Base-by-base conservation (phyloP, 2,113 vertebrate species). In the Sminthopsis crassicaudata region DNA sequence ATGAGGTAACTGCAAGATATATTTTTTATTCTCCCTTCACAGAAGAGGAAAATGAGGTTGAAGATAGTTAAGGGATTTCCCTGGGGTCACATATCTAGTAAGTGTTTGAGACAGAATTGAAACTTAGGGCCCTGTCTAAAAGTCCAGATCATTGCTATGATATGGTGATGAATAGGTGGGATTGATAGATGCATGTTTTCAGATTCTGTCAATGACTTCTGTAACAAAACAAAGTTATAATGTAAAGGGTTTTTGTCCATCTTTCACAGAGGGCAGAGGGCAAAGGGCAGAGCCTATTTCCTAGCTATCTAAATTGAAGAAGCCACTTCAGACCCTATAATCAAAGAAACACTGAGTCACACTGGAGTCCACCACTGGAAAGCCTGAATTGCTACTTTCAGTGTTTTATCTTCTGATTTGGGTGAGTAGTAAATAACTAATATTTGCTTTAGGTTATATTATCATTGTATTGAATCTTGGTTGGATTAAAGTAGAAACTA, bases 381-480 rank as follows among this genome's bases (percentile, higher is more conserved):
- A 52, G 26, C 30, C 90, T 60, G 48, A 22, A 24, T n/a, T 84
- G 48, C 55, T 76, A 48, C 46, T 89, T 26, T 4, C 50, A 30
- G 25, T 92, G 76, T 53, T 94, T 76, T 22, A 67, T 25, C 14
- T 0, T 76, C 93, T 90, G 53, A 89, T 92, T 91, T 94, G 54
- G 95, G 97, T 97, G 60, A 96, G 96, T 95, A 84, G 88, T 94
- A 84, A 42, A 84, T 84, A 84, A 84, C n/a, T n/a, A 42, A 42
- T 84, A 84, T 84, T 42, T 42, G 2, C 67, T 84, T 84, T 84
- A 84, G n/a, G 67, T 16, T 19, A 42, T 19, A 84, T 84, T 16
- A 42, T 42, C n/a, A 3, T 30, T 90, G 23, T 89, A 26, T 88
- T 23, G 27, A 54, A 53, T 76, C 94, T 57, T 57, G 91, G 26